phyloP scores from a whole-genome alignment of 2,113 vertebrate species.

The Chrysochloris asiatica region DNA sequence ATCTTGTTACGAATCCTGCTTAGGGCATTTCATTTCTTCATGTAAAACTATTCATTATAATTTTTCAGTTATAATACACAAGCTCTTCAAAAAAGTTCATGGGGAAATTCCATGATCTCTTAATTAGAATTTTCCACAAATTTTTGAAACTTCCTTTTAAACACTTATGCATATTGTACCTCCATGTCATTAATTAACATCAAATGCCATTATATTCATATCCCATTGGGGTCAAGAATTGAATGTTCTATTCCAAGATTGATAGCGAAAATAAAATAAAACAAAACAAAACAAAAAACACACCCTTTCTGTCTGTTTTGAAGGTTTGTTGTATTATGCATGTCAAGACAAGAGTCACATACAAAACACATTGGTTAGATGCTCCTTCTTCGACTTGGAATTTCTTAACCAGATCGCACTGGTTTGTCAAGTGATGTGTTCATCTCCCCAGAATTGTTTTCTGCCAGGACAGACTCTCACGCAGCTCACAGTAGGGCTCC shows the following conservation, averaged over 20 bases:
- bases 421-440: neutral
- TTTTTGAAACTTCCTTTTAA: no score
- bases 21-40: neutral
- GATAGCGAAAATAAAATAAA: no score
- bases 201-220: neutral
- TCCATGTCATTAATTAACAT: neutral
- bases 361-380: neutral
- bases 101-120: no score
- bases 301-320: neutral
- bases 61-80: fast-evolving
- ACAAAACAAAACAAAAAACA: neutral
- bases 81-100: no score
- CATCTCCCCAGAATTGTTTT: neutral
- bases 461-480: conserved; percentile 64
- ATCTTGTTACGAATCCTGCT: neutral
- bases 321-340: neutral
- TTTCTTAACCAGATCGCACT: neutral
- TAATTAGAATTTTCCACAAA: no score
- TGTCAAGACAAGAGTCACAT: neutral
- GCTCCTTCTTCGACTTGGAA: neutral
- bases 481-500: conserved; percentile 62
- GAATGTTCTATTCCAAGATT: neutral
- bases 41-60: neutral
- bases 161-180: neutral
- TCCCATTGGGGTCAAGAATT: neutral